Evolutionary conservation across 2,113 vertebrate genomes (phyloP).

Genomic region (Mormyrus lacerda): DNA sequence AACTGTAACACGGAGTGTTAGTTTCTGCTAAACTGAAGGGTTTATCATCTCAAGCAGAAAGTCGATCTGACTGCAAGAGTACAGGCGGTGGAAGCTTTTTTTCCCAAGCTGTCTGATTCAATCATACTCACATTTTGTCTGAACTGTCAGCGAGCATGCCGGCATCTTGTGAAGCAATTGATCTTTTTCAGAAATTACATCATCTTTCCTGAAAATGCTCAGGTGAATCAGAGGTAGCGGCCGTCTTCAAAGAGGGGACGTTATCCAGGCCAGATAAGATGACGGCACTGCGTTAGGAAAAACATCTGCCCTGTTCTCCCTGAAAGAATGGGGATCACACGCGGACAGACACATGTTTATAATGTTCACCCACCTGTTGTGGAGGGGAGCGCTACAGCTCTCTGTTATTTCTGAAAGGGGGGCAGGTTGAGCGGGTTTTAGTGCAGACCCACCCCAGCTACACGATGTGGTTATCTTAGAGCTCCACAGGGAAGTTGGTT

Average conservation of each 20-base stretch:
- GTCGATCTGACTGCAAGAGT: background rate
- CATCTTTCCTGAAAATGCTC: background rate
- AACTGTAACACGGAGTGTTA: background rate
- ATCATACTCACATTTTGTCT: background rate
- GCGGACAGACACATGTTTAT: background rate
- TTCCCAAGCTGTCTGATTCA: background rate
- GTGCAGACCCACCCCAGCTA: background rate
- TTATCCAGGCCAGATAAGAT: background rate
- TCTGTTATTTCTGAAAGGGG: background rate
- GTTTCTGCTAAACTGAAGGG: background rate
- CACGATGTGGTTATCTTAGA: background rate
- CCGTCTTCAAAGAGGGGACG: background rate
- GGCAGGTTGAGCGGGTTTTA: background rate
- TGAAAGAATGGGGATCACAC: background rate
- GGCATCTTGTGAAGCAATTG: background rate
- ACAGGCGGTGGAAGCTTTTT: background rate
- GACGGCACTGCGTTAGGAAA: background rate
- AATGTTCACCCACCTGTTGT: background rate
- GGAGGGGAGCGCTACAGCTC: background rate
- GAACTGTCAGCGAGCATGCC: background rate
- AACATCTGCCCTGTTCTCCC: background rate
- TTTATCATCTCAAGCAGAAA: background rate
- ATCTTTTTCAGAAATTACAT: background rate
- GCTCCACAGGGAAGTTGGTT: background rate
- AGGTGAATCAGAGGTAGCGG: background rate